Evolutionary conservation across 2,797 vertebrate species (phyloP).

Genomic region (Cryptoblepharus egeriae): DNA sequence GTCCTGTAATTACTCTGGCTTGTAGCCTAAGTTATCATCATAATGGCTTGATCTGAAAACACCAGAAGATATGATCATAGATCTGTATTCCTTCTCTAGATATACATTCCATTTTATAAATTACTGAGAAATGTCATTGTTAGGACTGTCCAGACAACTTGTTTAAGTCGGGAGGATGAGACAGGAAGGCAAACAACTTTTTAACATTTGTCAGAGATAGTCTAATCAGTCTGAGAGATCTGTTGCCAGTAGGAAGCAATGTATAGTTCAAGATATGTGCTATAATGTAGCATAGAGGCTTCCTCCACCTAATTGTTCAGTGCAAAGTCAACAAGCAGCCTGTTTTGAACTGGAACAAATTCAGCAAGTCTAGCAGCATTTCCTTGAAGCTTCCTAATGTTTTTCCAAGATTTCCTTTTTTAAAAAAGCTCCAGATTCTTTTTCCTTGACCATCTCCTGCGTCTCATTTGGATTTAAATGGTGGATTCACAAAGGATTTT

Average conservation of each 20-base stretch:
- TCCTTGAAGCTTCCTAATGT: conserved; percentile 16
- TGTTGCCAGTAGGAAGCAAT: not conserved
- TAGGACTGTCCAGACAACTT: conserved; percentile 3
- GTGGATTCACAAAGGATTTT: accelerated
- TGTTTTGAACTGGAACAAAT: conserved; percentile 38
- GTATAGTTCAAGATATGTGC: not conserved
- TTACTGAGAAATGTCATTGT: not conserved
- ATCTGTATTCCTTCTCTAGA: not conserved
- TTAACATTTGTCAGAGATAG: conserved; percentile 34
- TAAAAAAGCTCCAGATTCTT: not conserved
- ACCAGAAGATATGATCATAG: not conserved
- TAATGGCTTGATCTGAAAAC: not conserved
- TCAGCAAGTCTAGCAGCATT: conserved; percentile 29
- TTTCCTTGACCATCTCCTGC: not conserved
- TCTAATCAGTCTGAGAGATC: conserved; percentile 10
- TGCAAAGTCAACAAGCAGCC: conserved; percentile 28
- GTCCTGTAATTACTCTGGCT: no score
- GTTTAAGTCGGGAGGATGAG: not conserved
- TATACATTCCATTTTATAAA: not conserved
- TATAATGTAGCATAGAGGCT: not conserved
- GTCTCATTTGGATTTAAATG: not conserved
- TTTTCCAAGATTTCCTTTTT: conserved; percentile 33
- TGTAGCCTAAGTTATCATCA: no score
- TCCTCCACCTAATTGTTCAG: conserved; percentile 12
- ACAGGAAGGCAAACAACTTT: conserved; percentile 35